Percentiles rank a stretch among this genome's conserved stretches.
phyloP scores from a whole-genome alignment of 2,888 invertebrate species.

The Orgyia antiqua region DNA sequence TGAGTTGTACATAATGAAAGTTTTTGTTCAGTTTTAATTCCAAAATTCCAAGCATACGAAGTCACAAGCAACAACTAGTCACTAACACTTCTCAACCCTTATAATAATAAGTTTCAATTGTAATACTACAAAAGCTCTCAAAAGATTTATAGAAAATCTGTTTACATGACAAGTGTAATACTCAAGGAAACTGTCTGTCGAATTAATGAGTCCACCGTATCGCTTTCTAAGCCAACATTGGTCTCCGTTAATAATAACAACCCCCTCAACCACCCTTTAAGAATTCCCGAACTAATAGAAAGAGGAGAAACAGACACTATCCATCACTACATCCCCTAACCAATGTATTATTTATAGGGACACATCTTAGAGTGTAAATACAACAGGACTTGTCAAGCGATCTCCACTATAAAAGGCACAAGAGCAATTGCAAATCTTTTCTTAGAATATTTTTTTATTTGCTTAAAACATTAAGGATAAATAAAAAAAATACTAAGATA shows the following conservation, averaged over 20 bases:
- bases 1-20: too few relatives aligned
- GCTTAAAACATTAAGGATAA: too few relatives aligned
- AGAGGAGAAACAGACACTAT: constrained; percentile 70
- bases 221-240: constrained; percentile 68
- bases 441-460: too few relatives aligned
- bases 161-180: constrained; percentile 48
- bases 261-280: constrained; percentile 59
- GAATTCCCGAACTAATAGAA: constrained; percentile 73
- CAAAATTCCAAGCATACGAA: too few relatives aligned
- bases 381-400: too few relatives aligned
- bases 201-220: constrained; percentile 57
- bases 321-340: constrained; percentile 66
- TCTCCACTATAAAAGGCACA: too few relatives aligned
- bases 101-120: constrained; percentile 16
- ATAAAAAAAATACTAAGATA: too few relatives aligned
- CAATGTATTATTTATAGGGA: constrained; percentile 77
- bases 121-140: constrained; percentile 25
- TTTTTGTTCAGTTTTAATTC: too few relatives aligned
- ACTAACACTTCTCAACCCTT: constrained; percentile 23
- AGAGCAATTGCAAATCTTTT: too few relatives aligned
- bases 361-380: too few relatives aligned
- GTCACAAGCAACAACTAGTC: too few relatives aligned
- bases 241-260: constrained; percentile 60
- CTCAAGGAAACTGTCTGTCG: constrained; percentile 33
- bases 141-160: constrained; percentile 43